Percentiles rank a stretch among this genome's conserved stretches.
These are phyloP conservation scores for Zelostemma sp. DNA, from an alignment of 1,140 invertebrate genomes.

Conservation along the genomic window DNA sequence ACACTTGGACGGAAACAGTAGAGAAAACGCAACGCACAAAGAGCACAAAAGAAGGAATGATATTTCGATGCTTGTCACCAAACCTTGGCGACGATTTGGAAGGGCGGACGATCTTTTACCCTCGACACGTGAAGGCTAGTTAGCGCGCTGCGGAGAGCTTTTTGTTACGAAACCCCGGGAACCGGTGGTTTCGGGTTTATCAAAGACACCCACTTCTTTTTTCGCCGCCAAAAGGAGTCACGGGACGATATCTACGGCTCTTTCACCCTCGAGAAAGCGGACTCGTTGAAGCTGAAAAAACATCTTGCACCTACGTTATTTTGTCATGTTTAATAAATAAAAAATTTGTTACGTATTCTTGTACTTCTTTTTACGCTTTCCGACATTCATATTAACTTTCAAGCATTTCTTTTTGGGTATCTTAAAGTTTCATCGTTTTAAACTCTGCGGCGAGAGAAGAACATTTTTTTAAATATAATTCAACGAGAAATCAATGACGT, in stretches of 20 bases:
- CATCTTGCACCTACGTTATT: slow-evolving; percentile 45
- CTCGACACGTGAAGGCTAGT: slow-evolving; percentile 23
- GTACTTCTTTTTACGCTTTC: too few relatives aligned
- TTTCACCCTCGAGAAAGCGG: slow-evolving; percentile 27
- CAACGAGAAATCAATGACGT: too few relatives aligned
- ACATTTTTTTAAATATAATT: too few relatives aligned
- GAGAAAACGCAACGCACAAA: slow-evolving; percentile 8
- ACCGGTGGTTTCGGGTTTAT: slow-evolving; percentile 43
- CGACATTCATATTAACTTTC: too few relatives aligned
- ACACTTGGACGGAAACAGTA: slow-evolving; percentile 23
- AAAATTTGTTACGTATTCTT: slow-evolving; percentile 17
- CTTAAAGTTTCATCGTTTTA: too few relatives aligned
- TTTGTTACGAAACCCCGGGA: slow-evolving; percentile 31
- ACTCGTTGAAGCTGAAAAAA: slow-evolving; percentile 32
- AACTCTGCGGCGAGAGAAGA: too few relatives aligned
- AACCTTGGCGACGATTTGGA: slow-evolving; percentile 22
- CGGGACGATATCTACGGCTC: slow-evolving; percentile 16
- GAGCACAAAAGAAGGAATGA: too few relatives aligned
- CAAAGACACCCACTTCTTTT: slow-evolving; percentile 48
- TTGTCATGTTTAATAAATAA: slow-evolving; percentile 45
- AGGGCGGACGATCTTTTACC: slow-evolving; percentile 22
- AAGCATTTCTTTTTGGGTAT: too few relatives aligned
- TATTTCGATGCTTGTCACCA: slow-evolving; percentile 13
- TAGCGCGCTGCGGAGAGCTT: slow-evolving; percentile 34
- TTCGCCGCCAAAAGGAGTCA: slow-evolving; percentile 28